Evolutionary conservation across 2,113 vertebrate genomes (phyloP).

Genomic region (Saguinus midas): DNA sequence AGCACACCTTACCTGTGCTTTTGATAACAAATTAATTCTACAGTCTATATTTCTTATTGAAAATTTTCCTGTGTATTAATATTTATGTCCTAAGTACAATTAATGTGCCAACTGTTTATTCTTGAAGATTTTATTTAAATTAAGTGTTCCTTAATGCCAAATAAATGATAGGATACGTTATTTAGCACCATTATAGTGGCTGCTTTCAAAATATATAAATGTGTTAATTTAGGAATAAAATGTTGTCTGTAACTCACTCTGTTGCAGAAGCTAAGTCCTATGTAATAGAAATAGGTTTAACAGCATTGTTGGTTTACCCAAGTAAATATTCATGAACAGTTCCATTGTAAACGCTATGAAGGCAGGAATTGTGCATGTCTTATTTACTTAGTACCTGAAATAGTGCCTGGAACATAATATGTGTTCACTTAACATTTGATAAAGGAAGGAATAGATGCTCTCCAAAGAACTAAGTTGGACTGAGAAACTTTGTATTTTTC

Average conservation of each 20-base stretch:
- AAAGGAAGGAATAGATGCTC: neutral
- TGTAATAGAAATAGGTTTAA: neutral
- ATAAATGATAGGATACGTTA: constrained; percentile 73
- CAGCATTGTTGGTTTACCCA: neutral
- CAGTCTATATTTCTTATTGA: constrained; percentile 65
- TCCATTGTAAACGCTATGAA: neutral
- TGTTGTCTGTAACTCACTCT: constrained; percentile 18
- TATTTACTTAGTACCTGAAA: neutral
- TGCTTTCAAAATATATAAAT: constrained; percentile 63
- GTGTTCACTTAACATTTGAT: constrained; percentile 32
- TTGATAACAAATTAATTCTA: constrained; percentile 70
- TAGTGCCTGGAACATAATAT: neutral
- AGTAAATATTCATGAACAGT: neutral
- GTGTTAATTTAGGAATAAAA: constrained; percentile 58
- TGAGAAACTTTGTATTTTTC: neutral
- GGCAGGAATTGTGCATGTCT: neutral
- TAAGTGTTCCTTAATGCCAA: constrained; percentile 70
- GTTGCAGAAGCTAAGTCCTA: neutral
- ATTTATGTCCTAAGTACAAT: constrained; percentile 72
- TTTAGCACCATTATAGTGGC: constrained; percentile 61
- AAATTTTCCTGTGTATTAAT: constrained; percentile 73
- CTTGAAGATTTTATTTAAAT: constrained; percentile 69
- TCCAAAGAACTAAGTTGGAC: neutral
- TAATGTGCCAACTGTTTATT: constrained; percentile 58
- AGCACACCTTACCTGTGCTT: constrained; percentile 45